Conservation (phyloP, 2,888 invertebrate genomes). For the Melanargia galathea region DNA sequence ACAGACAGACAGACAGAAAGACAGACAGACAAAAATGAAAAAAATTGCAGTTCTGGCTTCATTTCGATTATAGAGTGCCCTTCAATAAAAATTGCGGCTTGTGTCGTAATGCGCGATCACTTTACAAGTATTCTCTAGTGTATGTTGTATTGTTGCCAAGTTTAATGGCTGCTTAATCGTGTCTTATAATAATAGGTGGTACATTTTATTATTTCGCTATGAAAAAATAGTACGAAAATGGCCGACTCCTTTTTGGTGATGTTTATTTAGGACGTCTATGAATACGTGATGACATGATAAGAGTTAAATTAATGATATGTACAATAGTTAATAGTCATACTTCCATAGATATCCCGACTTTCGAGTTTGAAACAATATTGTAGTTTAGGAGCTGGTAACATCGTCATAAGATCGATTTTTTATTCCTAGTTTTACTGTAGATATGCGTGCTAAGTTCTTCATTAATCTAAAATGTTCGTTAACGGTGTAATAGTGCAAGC, state of each 20-base stretch:
- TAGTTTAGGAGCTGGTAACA: constrained; percentile 17
- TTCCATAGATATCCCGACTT: constrained; percentile 20
- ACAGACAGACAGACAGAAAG: too few relatives aligned
- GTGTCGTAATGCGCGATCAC: background rate
- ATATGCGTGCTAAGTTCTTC: too few relatives aligned
- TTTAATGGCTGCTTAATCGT: constrained; percentile 21
- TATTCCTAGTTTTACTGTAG: too few relatives aligned
- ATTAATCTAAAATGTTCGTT: too few relatives aligned
- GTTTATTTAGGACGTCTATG: constrained; percentile 41
- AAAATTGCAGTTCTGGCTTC: too few relatives aligned
- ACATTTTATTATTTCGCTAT: constrained; percentile 24
- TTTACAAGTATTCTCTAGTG: background rate
- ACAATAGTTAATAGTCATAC: constrained; percentile 16
- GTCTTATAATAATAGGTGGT: constrained; percentile 40
- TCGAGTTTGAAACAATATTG: constrained; percentile 23
- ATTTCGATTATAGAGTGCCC: too few relatives aligned
- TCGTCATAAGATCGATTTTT: background rate
- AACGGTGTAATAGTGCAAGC: too few relatives aligned
- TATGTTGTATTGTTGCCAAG: constrained; percentile 26
- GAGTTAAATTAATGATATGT: too few relatives aligned
- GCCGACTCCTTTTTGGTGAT: constrained; percentile 43
- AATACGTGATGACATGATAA: constrained; percentile 29
- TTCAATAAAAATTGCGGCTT: too few relatives aligned
- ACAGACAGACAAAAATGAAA: too few relatives aligned
- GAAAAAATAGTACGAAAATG: constrained; percentile 46